Conservation (phyloP, 2,797 vertebrate genomes). For the Tokudaia muenninki region DNA sequence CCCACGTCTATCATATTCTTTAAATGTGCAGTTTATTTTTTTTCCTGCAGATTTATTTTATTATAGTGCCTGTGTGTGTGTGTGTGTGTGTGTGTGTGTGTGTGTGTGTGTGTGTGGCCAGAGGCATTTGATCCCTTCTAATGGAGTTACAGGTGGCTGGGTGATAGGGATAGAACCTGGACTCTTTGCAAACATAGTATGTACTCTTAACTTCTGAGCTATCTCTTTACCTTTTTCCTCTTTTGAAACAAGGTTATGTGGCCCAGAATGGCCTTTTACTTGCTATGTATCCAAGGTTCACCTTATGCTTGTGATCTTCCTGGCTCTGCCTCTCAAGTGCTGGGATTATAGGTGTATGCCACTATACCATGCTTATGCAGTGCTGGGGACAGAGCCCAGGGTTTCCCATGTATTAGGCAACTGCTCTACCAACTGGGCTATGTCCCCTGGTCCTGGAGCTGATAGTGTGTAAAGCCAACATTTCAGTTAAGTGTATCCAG, state of each 20-base stretch:
- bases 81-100: background rate
- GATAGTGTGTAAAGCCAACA: background rate
- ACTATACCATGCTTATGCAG: background rate
- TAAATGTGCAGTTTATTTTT: background rate
- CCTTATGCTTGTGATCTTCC: background rate
- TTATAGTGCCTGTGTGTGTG: background rate
- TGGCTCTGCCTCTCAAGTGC: background rate
- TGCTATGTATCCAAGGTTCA: background rate
- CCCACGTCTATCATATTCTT: background rate
- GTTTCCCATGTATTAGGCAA: background rate
- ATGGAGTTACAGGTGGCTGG: background rate
- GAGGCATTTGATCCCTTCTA: background rate
- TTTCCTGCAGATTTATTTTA: background rate
- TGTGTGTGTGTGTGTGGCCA: background rate
- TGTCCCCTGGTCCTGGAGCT: background rate
- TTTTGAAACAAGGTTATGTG: background rate
- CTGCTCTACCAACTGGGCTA: background rate
- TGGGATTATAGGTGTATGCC: background rate
- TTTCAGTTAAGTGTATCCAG: slow-evolving; percentile 38
- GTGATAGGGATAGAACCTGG: background rate
- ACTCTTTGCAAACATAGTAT: background rate
- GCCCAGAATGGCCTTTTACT: background rate
- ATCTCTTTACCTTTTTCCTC: background rate
- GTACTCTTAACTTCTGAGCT: background rate
- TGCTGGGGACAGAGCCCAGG: background rate